phyloP scores from a whole-genome alignment of 2,113 vertebrate species.

The Genyomyrus donnyi region DNA sequence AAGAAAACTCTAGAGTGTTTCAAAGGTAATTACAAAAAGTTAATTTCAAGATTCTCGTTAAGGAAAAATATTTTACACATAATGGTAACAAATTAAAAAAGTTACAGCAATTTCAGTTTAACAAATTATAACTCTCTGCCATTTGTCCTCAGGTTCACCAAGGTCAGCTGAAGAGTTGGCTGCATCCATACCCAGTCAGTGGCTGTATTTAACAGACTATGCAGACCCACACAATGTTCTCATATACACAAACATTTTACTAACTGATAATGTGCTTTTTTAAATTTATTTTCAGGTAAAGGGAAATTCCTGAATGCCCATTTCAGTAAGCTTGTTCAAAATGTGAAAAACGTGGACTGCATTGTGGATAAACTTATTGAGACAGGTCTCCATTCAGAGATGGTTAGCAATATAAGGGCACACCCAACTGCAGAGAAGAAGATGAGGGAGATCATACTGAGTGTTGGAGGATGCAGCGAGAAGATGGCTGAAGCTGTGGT shows the following conservation, averaged over 20 bases:
- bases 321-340: neutral
- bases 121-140: neutral
- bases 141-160: neutral
- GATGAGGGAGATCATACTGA: conserved; percentile 34
- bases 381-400: neutral
- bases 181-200: neutral
- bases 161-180: neutral
- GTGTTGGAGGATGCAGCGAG: conserved; percentile 2
- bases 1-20: neutral
- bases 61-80: neutral
- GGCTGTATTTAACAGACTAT: neutral
- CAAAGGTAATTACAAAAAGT: neutral
- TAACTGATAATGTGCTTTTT: neutral
- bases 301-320: conserved; percentile 15
- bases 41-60: neutral
- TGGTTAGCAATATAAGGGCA: conserved; percentile 17
- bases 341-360: conserved; percentile 22
- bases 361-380: conserved; percentile 31
- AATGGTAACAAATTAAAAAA: neutral
- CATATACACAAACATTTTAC: neutral
- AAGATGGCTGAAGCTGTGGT: conserved; percentile 22
- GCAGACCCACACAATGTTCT: neutral
- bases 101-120: neutral
- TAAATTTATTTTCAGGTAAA: conserved; percentile 17
- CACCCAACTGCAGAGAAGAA: conserved; percentile 12